Base-by-base conservation (phyloP, 2,113 vertebrate species). In the Marmota monax region DNA sequence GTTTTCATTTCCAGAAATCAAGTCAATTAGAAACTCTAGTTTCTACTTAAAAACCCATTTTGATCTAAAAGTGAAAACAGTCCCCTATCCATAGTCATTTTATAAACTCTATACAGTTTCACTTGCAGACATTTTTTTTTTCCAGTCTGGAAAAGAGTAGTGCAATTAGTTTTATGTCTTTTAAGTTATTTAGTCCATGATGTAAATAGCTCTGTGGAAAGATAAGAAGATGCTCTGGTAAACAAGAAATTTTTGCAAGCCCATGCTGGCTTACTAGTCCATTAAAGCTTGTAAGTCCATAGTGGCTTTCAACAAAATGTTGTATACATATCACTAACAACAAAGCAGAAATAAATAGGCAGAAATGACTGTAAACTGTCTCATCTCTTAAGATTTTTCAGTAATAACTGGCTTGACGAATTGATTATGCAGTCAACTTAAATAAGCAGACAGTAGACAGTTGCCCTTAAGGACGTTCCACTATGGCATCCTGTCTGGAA, bases 81-180 rank as follows among this genome's bases (percentile, higher is more conserved):
- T 98, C 98, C 98, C 92, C 98, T 96, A 90, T 98, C 97, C 96
- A 97, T 94, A 97, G 98, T 98, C 98, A 98, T 97, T 98, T 97
- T 97, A 98, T 84, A 98, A 99, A 98, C 98, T 98, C 96, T 98
- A 98, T 89, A 96, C 97, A 98, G 97, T 98, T 98, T 98, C 98
- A 98, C 98, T 98, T 98, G 98, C 98, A 98, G 99, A 98, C 98
- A 98, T 98, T 98, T 98, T 98, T 98, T 98, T 99, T 99, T 45
- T 99, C 99, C 98, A 98, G 98, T 98, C 98, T 98, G 99, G 98
- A 99, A 99, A 99, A 99, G 98, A 98, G 99, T 99, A 99, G 99
- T 99, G 99, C 99, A 99, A 99, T 99, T 99, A 99, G 98, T 99
- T 98, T 99, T 98, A 98, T 93, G 98, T 98, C 94, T 98, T 98